Evolutionary conservation across 2,113 vertebrate species (phyloP), one percentile per base, ranked within the genome.

Genomic region (Butorides virescens): DNA sequence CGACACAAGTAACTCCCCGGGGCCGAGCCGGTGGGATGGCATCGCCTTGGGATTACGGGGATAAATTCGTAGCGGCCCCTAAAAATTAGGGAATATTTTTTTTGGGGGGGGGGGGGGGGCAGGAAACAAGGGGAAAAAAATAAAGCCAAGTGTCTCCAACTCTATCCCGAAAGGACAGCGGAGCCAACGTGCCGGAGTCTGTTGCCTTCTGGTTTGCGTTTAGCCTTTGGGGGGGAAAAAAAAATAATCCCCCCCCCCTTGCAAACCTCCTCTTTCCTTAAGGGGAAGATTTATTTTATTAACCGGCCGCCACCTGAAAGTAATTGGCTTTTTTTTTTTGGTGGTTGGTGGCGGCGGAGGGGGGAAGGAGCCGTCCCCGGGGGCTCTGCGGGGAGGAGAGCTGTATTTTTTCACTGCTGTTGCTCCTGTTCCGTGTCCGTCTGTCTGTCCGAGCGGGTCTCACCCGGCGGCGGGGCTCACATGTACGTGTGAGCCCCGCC

Each of bases 281-380:
- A 74, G 91, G 39, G 61, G 68, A 86, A 95, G 92, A 90, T 96
- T 93, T 86, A 93, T 94, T 97, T 95, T 93, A 97, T 97, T 87
- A 94, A 97, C 72, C 19, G 68, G 75, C 68, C 84, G 15, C 91
- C 97, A 97, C 97, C 97, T 98, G 98, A 97, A 97, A 97, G 97
- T 62, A 95, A 97, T 96, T 46, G 96, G 93, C 47, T 4, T 90
- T 42, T 87, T 42, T 87, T 65, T 86, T 95, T 44, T 29, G 53
- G 71, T 56, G 53, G 44, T 12, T 65, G 90, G 49, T 49, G 81
- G 26, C 12, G 14, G 16, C 15, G 30, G 39, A 39, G 37, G 25
- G 2, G 65, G 78, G 50, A 88, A 89, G 91, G 92, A 88, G 42
- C 80, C 0, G 2, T 22, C 3, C 80, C 44, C 2, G 4, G 47